Percentiles rank a stretch among this genome's conserved stretches.
Evolutionary conservation across 2,797 vertebrate species (phyloP).

Genomic region (Pseudochirops cupreus): DNA sequence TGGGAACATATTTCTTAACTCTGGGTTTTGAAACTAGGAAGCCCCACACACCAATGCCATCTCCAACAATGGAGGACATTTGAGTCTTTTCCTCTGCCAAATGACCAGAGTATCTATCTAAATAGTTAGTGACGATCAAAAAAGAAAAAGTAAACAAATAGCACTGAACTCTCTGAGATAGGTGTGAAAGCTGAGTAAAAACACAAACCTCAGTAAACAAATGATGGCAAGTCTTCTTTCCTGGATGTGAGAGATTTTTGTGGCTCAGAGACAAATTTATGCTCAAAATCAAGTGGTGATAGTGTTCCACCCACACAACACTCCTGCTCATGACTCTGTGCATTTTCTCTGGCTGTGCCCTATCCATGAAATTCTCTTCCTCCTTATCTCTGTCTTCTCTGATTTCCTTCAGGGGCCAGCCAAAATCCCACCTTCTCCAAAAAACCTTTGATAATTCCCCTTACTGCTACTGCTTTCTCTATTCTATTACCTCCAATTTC

Average conservation of each 20-base stretch:
- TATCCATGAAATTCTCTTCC: background rate
- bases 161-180: background rate
- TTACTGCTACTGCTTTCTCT: background rate
- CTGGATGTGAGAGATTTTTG: background rate
- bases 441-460: background rate
- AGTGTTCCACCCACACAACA: background rate
- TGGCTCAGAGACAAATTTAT: background rate
- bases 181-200: background rate
- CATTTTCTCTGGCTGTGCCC: background rate
- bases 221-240: background rate
- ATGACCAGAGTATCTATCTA: background rate
- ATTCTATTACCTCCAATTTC: background rate
- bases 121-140: background rate
- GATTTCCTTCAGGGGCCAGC: background rate
- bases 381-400: background rate
- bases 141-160: background rate
- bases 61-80: constrained; percentile 1
- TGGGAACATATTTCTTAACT: background rate
- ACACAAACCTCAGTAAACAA: background rate
- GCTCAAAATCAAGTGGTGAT: background rate
- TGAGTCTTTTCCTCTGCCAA: constrained; percentile 55
- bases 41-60: constrained; percentile 25
- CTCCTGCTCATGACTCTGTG: background rate
- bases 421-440: background rate
- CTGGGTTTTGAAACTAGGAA: background rate